phyloP scores from a whole-genome alignment of 2,797 vertebrate genomes.

The Etheostoma perlongum region DNA sequence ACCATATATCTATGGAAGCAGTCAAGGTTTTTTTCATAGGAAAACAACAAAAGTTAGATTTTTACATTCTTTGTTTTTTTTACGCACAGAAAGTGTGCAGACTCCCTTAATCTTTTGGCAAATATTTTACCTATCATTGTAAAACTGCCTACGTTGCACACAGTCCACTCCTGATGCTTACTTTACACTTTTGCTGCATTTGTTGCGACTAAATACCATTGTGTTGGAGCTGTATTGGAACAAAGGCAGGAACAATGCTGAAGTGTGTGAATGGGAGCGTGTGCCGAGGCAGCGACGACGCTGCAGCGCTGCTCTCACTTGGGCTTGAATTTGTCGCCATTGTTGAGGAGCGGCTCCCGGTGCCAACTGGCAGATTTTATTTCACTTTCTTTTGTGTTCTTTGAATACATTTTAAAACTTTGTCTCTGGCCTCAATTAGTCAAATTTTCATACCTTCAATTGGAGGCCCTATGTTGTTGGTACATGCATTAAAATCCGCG shows the following conservation, averaged over 20 bases:
- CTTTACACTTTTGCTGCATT: conserved; percentile 62
- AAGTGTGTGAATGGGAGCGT: conserved; percentile 62
- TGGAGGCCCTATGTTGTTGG: conserved; percentile 63
- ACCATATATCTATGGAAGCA: conserved; percentile 26
- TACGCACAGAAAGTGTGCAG: neutral
- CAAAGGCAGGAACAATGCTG: conserved; percentile 72
- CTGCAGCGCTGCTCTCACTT: conserved; percentile 45
- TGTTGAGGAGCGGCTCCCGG: conserved; percentile 60
- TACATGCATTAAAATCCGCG: conserved; percentile 41
- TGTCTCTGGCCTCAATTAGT: conserved; percentile 81
- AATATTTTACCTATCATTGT: conserved; percentile 51
- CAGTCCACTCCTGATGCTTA: conserved; percentile 60
- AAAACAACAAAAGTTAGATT: conserved; percentile 51
- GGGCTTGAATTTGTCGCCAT: conserved; percentile 63
- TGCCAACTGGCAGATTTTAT: conserved; percentile 79
- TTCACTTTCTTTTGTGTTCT: conserved; percentile 72
- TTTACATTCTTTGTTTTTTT: conserved; percentile 28
- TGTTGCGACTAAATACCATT: conserved; percentile 70
- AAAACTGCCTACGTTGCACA: conserved; percentile 60
- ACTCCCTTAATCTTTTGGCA: conserved; percentile 63
- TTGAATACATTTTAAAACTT: conserved; percentile 81
- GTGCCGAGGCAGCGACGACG: conserved; percentile 43
- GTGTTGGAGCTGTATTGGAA: conserved; percentile 57
- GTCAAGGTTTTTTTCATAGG: conserved; percentile 27
- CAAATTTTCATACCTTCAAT: conserved; percentile 72